phyloP scores from a whole-genome alignment of 2,888 invertebrate species.

The Cantharis nigra region DNA sequence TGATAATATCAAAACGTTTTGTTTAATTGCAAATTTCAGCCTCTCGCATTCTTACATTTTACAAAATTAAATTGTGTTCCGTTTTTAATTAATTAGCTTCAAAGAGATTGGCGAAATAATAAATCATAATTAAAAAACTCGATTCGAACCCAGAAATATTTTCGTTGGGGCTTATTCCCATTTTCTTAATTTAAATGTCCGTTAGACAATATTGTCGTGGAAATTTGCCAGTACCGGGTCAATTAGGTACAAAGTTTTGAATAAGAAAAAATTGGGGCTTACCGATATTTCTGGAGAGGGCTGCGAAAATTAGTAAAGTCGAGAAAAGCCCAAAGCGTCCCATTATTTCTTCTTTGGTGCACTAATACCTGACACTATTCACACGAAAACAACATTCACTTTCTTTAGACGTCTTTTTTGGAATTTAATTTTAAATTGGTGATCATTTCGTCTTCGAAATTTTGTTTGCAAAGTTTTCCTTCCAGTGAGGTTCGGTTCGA shows the following conservation, averaged over 20 bases:
- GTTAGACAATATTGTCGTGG: not conserved
- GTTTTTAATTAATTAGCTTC: slow-evolving; percentile 2
- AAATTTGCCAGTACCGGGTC: not conserved
- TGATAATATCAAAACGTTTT: not conserved
- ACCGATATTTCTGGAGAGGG: slow-evolving; percentile 1
- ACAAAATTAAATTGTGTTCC: not conserved
- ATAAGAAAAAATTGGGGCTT: not conserved
- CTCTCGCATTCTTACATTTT: not conserved
- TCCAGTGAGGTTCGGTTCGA: slow-evolving; percentile 15
- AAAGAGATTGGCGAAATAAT: not conserved
- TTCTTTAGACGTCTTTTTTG: slow-evolving; percentile 5
- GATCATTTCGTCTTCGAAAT: slow-evolving; percentile 2
- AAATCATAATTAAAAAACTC: not conserved
- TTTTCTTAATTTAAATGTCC: not conserved
- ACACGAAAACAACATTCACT: not conserved
- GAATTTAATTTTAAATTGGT: slow-evolving; percentile 9
- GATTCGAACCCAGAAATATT: not conserved
- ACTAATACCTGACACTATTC: not conserved
- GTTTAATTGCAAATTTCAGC: not conserved
- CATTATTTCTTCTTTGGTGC: not conserved
- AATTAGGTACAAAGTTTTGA: not conserved
- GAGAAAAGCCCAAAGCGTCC: slow-evolving; percentile 3
- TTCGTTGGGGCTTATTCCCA: not conserved
- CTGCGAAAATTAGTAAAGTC: not conserved
- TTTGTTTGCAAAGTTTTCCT: slow-evolving; percentile 21